A percentile compares a stretch with the other conserved stretches of the same genome.
These are phyloP conservation scores for Thaleichthys pacificus DNA, from an alignment of 2,797 vertebrate species.

Conservation along the genomic window DNA sequence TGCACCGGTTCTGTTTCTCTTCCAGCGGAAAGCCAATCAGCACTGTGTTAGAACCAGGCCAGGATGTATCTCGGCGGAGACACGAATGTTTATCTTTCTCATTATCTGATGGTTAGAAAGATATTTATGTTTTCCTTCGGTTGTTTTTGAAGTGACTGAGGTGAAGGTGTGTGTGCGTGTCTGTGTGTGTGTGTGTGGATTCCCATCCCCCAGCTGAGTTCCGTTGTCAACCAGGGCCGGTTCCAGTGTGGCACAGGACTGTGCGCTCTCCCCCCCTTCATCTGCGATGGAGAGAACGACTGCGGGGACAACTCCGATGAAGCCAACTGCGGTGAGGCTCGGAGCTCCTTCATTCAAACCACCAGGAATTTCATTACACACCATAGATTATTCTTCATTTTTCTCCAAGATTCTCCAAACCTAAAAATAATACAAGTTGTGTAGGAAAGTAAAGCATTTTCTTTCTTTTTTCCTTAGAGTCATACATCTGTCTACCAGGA, in stretches of 20 bases:
- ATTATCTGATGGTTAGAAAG: too few relatives aligned
- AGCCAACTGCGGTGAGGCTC: conserved; percentile 89
- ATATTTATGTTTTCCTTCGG: too few relatives aligned
- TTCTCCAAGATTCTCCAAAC: too few relatives aligned
- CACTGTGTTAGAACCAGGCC: too few relatives aligned
- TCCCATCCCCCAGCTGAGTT: conserved; percentile 85
- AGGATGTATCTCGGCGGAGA: too few relatives aligned
- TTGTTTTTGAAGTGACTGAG: too few relatives aligned
- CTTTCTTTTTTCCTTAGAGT: conserved; percentile 73
- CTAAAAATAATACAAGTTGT: background rate
- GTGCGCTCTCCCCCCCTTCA: conserved; percentile 95
- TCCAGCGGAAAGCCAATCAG: too few relatives aligned
- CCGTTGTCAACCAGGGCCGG: conserved; percentile 93
- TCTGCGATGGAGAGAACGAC: conserved; percentile 98
- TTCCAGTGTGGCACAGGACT: conserved; percentile 98
- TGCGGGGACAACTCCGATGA: conserved; percentile 98
- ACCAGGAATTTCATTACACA: background rate
- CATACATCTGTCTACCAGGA: conserved; percentile 93
- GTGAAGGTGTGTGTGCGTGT: conserved; percentile 2
- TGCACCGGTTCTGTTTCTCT: too few relatives aligned
- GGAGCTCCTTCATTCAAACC: too few relatives aligned
- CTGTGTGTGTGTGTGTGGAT: background rate
- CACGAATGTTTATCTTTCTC: too few relatives aligned
- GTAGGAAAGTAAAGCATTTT: too few relatives aligned
- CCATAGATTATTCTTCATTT: background rate